A percentile compares a stretch with the other conserved stretches of the same genome.
These are phyloP conservation scores for Coleophora flavipennella DNA, from an alignment of 2,888 invertebrate species.

Conservation along the genomic window DNA sequence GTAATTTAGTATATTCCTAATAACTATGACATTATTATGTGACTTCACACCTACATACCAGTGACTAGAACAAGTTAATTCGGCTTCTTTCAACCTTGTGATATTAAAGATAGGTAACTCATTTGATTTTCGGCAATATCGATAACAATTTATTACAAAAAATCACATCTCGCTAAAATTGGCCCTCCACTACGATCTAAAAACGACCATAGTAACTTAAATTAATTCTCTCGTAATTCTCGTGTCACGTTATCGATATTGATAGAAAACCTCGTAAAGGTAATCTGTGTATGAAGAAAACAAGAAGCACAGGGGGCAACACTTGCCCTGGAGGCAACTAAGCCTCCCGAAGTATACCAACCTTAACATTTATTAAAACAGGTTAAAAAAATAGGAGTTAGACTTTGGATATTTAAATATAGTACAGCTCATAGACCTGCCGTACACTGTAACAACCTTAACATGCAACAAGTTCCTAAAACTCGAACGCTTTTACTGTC, in stretches of 20 bases:
- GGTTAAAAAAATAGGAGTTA: constrained; percentile 72
- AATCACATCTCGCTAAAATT: constrained; percentile 23
- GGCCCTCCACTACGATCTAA: constrained; percentile 26
- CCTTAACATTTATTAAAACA: constrained; percentile 69
- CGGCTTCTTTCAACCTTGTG: constrained; percentile 40
- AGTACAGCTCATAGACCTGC: constrained; percentile 36
- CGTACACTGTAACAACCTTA: constrained; percentile 13
- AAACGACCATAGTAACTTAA: constrained; percentile 26
- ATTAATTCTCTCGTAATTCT: constrained; percentile 39
- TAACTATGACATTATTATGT: constrained; percentile 25
- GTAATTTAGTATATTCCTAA: constrained; percentile 29
- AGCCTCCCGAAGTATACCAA: constrained; percentile 52
- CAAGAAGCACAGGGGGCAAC: constrained; percentile 65
- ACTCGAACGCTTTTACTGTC: constrained; percentile 5
- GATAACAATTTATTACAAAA: constrained; percentile 24
- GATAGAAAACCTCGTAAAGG: too few relatives aligned
- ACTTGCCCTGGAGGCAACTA: constrained; percentile 43
- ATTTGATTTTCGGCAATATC: constrained; percentile 32
- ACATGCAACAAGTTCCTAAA: too few relatives aligned
- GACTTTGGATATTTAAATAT: constrained; percentile 70
- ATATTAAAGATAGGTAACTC: constrained; percentile 20
- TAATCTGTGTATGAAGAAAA: constrained; percentile 56
- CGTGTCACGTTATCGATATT: constrained; percentile 23
- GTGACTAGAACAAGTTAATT: constrained; percentile 40
- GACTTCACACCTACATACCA: constrained; percentile 28